Evolutionary conservation across 2,888 invertebrate genomes (phyloP).

Genomic region (Villa cingulata): DNA sequence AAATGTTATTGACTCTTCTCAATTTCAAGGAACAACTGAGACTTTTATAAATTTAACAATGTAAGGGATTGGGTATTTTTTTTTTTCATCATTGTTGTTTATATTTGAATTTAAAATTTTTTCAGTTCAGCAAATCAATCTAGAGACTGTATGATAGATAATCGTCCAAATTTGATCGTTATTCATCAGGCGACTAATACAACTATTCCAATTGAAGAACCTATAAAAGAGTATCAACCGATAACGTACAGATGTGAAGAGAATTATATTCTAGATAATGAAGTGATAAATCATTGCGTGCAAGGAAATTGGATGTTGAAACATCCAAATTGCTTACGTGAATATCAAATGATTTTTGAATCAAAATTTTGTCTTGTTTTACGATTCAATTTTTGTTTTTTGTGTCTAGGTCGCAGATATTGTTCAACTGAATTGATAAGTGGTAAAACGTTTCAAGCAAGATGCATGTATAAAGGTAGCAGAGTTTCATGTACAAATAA

Average conservation of each 20-base stretch:
- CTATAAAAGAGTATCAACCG: neutral
- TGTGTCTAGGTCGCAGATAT: neutral
- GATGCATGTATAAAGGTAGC: neutral
- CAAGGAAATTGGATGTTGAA: slow-evolving; percentile 3
- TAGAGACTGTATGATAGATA: neutral
- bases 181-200: neutral
- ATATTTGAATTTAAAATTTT: too few relatives aligned
- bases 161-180: slow-evolving; percentile 1
- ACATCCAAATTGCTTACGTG: slow-evolving; percentile 10
- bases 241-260: slow-evolving; percentile 7
- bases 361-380: neutral
- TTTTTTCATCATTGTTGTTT: too few relatives aligned
- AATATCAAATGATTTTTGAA: neutral
- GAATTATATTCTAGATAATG: slow-evolving; percentile 4
- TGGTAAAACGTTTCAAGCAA: neutral
- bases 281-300: slow-evolving; percentile 5
- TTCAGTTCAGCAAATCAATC: too few relatives aligned
- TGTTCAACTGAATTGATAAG: neutral
- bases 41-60: neutral
- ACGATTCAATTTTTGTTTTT: neutral
- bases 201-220: neutral
- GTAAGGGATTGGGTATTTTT: too few relatives aligned
- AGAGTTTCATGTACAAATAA: neutral
- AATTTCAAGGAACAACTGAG: neutral
- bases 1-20: too few relatives aligned